Evolutionary conservation across 1,140 invertebrate genomes (phyloP).

Genomic region (Brachionus paranguensis): DNA sequence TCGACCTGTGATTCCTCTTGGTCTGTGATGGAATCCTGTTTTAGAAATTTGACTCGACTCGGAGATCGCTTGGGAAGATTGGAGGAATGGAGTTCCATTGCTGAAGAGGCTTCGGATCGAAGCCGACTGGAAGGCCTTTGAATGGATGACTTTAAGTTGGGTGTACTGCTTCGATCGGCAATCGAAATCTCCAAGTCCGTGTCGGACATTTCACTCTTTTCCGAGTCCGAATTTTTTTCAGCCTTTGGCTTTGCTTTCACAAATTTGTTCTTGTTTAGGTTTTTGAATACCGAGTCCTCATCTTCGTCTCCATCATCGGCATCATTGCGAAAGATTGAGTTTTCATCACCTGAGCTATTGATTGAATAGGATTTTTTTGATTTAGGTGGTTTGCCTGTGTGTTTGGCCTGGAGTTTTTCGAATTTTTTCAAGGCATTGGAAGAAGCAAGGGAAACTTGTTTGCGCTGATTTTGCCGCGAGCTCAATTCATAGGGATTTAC

Average conservation of each 20-base stretch:
- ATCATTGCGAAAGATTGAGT: neutral
- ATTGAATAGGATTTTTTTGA: neutral
- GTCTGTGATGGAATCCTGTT: slow-evolving; percentile 10
- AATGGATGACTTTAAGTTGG: neutral
- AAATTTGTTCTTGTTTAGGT: slow-evolving; percentile 23
- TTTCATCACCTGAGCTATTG: neutral
- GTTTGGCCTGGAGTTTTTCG: slow-evolving; percentile 8
- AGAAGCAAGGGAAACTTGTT: neutral
- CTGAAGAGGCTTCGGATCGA: neutral
- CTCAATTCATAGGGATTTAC: neutral
- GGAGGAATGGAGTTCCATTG: neutral
- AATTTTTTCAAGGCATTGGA: slow-evolving; percentile 26
- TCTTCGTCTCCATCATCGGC: slow-evolving; percentile 5
- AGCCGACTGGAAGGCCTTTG: neutral
- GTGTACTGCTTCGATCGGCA: neutral
- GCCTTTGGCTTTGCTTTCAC: neutral
- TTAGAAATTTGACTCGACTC: slow-evolving; percentile 21
- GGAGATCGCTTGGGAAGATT: slow-evolving; percentile 24
- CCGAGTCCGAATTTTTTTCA: neutral
- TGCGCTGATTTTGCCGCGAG: neutral
- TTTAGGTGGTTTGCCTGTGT: neutral
- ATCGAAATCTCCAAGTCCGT: slow-evolving; percentile 11
- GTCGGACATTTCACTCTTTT: neutral
- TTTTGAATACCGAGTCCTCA: slow-evolving; percentile 34
- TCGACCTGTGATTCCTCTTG: slow-evolving; percentile 8